Evolutionary conservation across 2,888 invertebrate genomes (phyloP).

Genomic region (Cataglyphis cursor): DNA sequence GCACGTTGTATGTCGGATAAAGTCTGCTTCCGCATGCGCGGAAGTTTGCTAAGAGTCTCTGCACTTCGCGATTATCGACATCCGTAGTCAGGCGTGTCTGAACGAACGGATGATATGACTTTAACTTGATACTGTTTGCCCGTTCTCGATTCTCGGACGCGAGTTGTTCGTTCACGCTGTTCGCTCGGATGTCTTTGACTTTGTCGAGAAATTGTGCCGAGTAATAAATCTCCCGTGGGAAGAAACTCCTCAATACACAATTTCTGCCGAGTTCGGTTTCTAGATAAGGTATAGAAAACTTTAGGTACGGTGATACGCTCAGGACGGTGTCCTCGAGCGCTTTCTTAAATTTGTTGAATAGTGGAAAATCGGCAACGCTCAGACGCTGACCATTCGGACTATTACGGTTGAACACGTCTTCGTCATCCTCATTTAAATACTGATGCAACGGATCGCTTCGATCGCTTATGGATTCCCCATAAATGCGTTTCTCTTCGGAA

Average conservation of each 20-base stretch:
- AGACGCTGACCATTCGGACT: slow-evolving; percentile 85
- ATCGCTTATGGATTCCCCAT: slow-evolving; percentile 90
- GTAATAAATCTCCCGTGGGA: slow-evolving; percentile 92
- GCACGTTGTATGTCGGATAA: slow-evolving; percentile 77
- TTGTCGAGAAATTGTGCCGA: slow-evolving; percentile 89
- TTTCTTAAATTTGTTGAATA: slow-evolving; percentile 91
- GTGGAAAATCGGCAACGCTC: slow-evolving; percentile 89
- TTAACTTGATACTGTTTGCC: slow-evolving; percentile 81
- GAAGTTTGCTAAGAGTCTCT: slow-evolving; percentile 93
- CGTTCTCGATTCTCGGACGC: slow-evolving; percentile 64
- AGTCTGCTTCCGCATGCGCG: slow-evolving; percentile 93
- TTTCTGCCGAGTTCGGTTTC: slow-evolving; percentile 94
- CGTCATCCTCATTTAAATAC: slow-evolving; percentile 87
- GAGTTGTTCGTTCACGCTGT: slow-evolving; percentile 66
- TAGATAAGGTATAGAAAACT: slow-evolving; percentile 94
- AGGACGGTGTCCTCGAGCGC: slow-evolving; percentile 92
- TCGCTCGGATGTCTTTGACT: slow-evolving; percentile 78
- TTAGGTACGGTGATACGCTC: slow-evolving; percentile 95
- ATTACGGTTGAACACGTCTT: slow-evolving; percentile 82
- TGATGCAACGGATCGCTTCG: slow-evolving; percentile 94
- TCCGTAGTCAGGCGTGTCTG: slow-evolving; percentile 90
- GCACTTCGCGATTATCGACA: slow-evolving; percentile 90
- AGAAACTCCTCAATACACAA: slow-evolving; percentile 91
- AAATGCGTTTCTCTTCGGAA: slow-evolving; percentile 85
- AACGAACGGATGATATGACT: slow-evolving; percentile 92